A percentile compares a stretch with the other conserved stretches of the same genome.
Evolutionary conservation across 1,140 invertebrate species (phyloP).

Genomic region (Pogonus chalceus): DNA sequence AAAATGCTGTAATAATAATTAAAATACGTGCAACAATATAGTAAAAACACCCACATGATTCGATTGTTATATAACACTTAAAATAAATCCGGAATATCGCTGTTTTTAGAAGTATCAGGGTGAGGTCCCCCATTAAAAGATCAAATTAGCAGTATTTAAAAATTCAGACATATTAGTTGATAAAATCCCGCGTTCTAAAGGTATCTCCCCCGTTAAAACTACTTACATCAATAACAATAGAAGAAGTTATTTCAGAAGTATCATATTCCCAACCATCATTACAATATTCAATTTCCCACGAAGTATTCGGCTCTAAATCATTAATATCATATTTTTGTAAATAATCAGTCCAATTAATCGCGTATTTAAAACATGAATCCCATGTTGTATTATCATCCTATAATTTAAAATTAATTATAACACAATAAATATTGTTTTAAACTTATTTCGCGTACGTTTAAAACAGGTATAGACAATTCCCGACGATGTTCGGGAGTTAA

Average conservation of each 20-base stretch:
- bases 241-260: slow-evolving; percentile 52
- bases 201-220: too few relatives aligned
- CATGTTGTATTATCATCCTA: slow-evolving; percentile 37
- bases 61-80: too few relatives aligned
- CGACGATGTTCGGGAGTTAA: slow-evolving; percentile 48
- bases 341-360: slow-evolving; percentile 58
- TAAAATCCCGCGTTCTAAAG: too few relatives aligned
- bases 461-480: slow-evolving; percentile 51
- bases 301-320: slow-evolving; percentile 37
- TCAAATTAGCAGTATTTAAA: too few relatives aligned
- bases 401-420: slow-evolving; percentile 15
- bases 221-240: slow-evolving; percentile 70
- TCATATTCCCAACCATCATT: slow-evolving; percentile 74
- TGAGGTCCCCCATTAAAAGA: too few relatives aligned
- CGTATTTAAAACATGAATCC: slow-evolving; percentile 54
- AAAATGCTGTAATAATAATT: too few relatives aligned
- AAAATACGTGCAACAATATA: too few relatives aligned
- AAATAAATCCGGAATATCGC: too few relatives aligned
- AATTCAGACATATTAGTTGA: too few relatives aligned
- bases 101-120: too few relatives aligned
- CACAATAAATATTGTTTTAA: slow-evolving; percentile 13
- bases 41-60: too few relatives aligned
- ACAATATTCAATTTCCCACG: slow-evolving; percentile 57
- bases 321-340: slow-evolving; percentile 19
- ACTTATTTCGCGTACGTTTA: not conserved